Base-by-base conservation (phyloP, 2,888 invertebrate genomes). In the Dastarcus helophoroides region DNA sequence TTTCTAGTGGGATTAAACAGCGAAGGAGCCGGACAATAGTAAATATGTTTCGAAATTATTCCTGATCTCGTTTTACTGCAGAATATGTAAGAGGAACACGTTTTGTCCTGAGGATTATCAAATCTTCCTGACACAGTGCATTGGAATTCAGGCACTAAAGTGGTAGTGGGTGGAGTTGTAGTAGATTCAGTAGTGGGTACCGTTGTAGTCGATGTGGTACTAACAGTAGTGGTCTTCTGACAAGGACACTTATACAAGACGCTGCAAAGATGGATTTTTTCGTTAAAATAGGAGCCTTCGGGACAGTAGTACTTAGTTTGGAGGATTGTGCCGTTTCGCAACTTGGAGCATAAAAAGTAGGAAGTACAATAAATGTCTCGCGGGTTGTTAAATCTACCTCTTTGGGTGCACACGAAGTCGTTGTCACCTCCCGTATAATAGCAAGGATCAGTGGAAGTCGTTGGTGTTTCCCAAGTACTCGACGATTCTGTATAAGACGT, bases 301-400 rank as follows among this genome's bases (percentile, higher is more conserved):
- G 42, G 42, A 32, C 42, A 43, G n/a, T 27, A 36, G 4, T 39
- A 36, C 11, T 36, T 29, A n/a, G 38, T 36, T 14, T 16, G 22
- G 9, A 26, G 6, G n/a, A 30, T 22, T 2, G 25, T 30, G 3
- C 31, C 31, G 3, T 23, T 22, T 12, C 27, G 24, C 4, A 8
- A 3, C 8, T 25, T 17, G 13, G 12, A 23, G n/a, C 36, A 36
- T 9, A 31, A 22, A 25, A 24, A 32, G 26, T 36, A 36, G 8
- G 17, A 32, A 12, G 26, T 28, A 25, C 36, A 36, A 6, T 22
- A 22, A 2, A 29, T 21, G n/a, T 36, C 36, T 8, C 26, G 26
- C 7, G 22, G 17, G 14, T 36, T 32, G 2, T 29, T 29, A 19
- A 32, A 32, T 17, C 36, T 36, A 22, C 32, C 36, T 13, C 12